Evolutionary conservation across 1,140 invertebrate genomes (phyloP).

Genomic region (Caenorhabditis latens): DNA sequence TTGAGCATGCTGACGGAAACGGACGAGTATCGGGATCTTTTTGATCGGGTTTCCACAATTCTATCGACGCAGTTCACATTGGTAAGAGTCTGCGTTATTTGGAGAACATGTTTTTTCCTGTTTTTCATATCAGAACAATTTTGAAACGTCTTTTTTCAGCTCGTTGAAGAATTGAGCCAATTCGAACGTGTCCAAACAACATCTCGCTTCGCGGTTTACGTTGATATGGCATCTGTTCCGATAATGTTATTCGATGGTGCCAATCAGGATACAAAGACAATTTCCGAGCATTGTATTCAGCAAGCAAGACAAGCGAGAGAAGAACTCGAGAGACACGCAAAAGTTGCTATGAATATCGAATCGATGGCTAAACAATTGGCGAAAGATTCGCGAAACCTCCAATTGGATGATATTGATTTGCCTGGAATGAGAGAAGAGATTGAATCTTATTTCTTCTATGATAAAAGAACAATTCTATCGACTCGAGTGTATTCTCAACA

Average conservation of each 20-base stretch:
- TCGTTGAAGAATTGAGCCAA: background rate
- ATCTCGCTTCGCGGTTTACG: conserved; percentile 21
- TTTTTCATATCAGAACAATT: background rate
- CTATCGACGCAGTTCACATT: background rate
- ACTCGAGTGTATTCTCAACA: conserved; percentile 5
- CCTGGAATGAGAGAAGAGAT: conserved; percentile 17
- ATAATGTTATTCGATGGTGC: conserved; percentile 15
- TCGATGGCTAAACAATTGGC: background rate
- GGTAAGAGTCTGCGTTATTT: background rate
- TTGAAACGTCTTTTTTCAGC: conserved; percentile 1
- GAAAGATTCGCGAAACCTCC: background rate
- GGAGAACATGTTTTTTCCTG: too few relatives aligned
- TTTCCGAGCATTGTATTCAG: conserved; percentile 13
- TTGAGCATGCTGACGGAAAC: conserved; percentile 12
- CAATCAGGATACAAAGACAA: background rate
- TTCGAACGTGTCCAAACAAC: conserved; percentile 43
- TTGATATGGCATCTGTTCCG: conserved; percentile 9
- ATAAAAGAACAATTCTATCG: background rate
- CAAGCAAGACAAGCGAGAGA: conserved; percentile 20
- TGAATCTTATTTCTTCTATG: conserved; percentile 18
- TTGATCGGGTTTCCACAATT: background rate
- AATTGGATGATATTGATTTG: conserved; percentile 2
- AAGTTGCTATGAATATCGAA: conserved; percentile 1
- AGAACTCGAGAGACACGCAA: conserved; percentile 11
- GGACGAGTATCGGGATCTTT: background rate